Base-by-base conservation (phyloP, 2,797 vertebrate species). In the Leptatherina wallacei region DNA sequence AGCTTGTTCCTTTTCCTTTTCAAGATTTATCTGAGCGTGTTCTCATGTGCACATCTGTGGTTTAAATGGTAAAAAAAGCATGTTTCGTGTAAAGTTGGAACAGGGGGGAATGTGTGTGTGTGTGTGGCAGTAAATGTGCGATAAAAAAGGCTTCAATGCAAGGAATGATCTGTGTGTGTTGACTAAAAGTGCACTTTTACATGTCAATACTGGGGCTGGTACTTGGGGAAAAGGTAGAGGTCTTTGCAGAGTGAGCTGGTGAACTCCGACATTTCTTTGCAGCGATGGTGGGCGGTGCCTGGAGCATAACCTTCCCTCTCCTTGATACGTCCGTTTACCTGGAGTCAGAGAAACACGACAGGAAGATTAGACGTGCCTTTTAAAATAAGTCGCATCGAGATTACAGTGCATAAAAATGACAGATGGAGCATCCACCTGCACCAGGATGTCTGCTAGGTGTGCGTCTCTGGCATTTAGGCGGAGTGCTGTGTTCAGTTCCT, bases 191-290 rank as follows among this genome's bases (percentile, higher is more conserved):
- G 62, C 55, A 27, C 44, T 32, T 82, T 38, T 61, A 58, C 30
- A 35, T 74, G 61, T 91, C 86, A 93, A 79, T 83, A 91, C 76
- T 89, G 86, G 29, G 88, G 81, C 73, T 87, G 91, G 85, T 96
- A 93, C 69, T 98, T 98, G 29, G 98, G 98, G 87, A 98, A 99
- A 63, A 99, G 92, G 92, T 95, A 99, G 89, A 99, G 95, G 79
- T 96, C 95, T 79, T 75, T 96, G 92, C 98, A 99, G 68, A 99
- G 93, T 0, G 98, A 98, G 93, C 98, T 99, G 73, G 95, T 96
- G 84, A 97, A 99, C 87, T 99, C 98, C 0, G 98, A 98, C 98
- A 99, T 99, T 93, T 99, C 98, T 90, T 99, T 99, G 89, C 98
- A 99, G 65, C 98, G 97, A 75, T 99, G 97, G 85, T 97, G 96